Conservation (phyloP, 2,113 vertebrate genomes). For the Urocitellus parryii region DNA sequence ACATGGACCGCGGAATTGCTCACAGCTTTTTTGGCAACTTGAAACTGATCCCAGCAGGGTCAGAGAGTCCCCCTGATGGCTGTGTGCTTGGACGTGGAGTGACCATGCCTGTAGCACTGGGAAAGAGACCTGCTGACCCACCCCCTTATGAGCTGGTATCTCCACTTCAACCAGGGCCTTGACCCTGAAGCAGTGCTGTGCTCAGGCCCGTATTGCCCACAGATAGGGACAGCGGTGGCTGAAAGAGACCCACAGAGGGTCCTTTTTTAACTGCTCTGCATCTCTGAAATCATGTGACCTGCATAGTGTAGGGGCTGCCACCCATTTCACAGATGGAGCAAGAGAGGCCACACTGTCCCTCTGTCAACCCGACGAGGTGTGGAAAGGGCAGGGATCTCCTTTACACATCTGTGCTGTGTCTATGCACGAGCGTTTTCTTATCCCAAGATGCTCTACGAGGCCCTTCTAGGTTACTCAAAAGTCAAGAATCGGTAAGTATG, state of each 20-base stretch:
- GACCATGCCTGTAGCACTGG: fast-evolving
- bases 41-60: not conserved
- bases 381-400: not conserved
- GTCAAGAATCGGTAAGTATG: not conserved
- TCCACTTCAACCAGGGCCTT: not conserved
- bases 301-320: not conserved
- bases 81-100: not conserved
- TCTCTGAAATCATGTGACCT: not conserved
- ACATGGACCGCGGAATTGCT: fast-evolving
- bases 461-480: not conserved
- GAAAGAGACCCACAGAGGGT: fast-evolving
- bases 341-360: not conserved
- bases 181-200: not conserved
- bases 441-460: not conserved
- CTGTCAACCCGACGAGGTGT: too few relatives aligned
- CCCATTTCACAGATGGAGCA: not conserved
- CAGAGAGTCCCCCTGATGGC: not conserved
- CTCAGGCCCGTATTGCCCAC: too few relatives aligned
- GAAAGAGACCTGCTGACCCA: not conserved
- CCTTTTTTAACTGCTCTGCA: not conserved
- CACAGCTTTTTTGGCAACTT: not conserved
- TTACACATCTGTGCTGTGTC: not conserved
- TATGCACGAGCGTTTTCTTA: not conserved
- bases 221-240: not conserved
- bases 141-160: fast-evolving